Evolutionary conservation across 2,888 invertebrate genomes (phyloP).

Genomic region (Metellina segmentata): DNA sequence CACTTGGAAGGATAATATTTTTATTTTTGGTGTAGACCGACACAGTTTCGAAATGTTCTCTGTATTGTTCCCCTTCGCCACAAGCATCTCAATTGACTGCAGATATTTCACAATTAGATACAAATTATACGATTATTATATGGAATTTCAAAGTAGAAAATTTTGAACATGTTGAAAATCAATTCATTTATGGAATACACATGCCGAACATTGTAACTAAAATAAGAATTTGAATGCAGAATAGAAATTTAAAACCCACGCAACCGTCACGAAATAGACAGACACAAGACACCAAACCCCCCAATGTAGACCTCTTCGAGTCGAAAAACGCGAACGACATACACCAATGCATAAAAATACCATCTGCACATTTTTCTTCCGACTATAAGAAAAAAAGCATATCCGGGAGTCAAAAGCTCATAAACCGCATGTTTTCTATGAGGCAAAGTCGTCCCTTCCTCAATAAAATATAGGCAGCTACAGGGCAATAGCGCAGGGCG

Average conservation of each 20-base stretch:
- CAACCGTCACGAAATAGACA: background rate
- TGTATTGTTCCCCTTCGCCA: too few relatives aligned
- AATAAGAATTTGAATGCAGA: background rate
- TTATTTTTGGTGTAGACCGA: too few relatives aligned
- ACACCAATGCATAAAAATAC: too few relatives aligned
- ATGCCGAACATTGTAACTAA: background rate
- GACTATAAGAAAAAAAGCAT: background rate
- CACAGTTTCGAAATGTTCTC: too few relatives aligned
- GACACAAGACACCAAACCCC: background rate
- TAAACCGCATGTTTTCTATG: constrained; percentile 32
- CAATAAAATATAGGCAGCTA: constrained; percentile 54
- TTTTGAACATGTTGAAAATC: background rate
- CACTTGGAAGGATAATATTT: too few relatives aligned
- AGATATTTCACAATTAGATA: too few relatives aligned
- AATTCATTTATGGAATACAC: background rate
- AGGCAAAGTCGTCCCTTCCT: constrained; percentile 3
- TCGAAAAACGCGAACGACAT: too few relatives aligned
- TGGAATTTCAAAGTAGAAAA: background rate
- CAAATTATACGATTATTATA: too few relatives aligned
- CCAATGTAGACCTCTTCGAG: background rate
- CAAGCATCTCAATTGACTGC: too few relatives aligned
- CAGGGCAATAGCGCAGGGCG: constrained; percentile 7
- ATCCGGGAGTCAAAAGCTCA: constrained; percentile 13
- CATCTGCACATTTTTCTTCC: too few relatives aligned
- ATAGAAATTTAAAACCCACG: background rate